Evolutionary conservation across 2,797 vertebrate genomes (phyloP).

Genomic region (Sarcophilus harrisii): DNA sequence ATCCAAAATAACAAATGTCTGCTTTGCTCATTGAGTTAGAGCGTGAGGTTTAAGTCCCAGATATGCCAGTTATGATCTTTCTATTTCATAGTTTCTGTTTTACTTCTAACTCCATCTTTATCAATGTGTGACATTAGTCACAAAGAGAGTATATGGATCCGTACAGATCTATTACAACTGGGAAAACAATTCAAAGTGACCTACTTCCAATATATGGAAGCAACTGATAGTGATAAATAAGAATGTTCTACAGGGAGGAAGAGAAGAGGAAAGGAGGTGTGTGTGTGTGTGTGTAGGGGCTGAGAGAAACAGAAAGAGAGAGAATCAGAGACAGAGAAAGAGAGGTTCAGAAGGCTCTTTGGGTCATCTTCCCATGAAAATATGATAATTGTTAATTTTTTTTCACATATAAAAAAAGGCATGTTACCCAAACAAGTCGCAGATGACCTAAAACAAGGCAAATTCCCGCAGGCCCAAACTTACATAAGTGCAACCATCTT

Average conservation of each 20-base stretch:
- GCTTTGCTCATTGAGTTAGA: neutral
- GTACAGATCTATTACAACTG: conserved; percentile 13
- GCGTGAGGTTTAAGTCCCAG: neutral
- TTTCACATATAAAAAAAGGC: conserved; percentile 81
- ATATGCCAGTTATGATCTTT: neutral
- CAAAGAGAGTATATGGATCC: neutral
- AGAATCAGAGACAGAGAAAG: neutral
- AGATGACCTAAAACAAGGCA: conserved; percentile 90
- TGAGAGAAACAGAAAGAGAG: neutral
- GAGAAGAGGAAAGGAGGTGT: neutral
- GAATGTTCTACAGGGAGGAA: neutral
- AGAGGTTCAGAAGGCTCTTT: neutral
- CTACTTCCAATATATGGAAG: neutral
- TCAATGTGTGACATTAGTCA: neutral
- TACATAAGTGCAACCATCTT: conserved; percentile 91
- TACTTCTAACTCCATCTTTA: conserved; percentile 1
- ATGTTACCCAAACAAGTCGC: conserved; percentile 92
- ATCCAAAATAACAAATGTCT: neutral
- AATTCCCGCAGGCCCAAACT: conserved; percentile 88
- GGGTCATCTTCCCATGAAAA: conserved; percentile 35
- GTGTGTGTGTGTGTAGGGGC: no score
- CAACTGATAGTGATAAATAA: neutral
- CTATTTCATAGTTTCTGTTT: neutral
- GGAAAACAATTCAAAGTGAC: neutral
- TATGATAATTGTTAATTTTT: conserved; percentile 30